Evolutionary conservation across 2,888 invertebrate genomes (phyloP), one percentile per base, ranked within the genome.

Genomic region (Nysson spinosus): DNA sequence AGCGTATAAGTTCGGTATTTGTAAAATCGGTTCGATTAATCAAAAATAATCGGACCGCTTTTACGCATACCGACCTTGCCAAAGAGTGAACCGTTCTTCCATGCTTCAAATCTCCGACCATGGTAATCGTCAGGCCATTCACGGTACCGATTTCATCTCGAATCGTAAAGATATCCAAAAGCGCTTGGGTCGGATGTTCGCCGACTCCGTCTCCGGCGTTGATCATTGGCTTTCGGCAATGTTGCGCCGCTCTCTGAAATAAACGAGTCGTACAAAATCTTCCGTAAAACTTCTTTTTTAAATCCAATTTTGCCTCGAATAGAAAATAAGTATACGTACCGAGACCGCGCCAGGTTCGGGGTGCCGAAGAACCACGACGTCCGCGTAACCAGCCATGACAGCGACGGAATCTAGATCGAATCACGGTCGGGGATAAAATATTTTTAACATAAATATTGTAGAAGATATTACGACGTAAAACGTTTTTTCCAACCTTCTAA

Each of bases 71-170:
- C 4, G 12, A 89, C 89, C 96, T 92, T 3, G 98, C 98, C 57
- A 99, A 89, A 0, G 99, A 99, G 88, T 99, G 99, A 0, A 99
- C 99, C 1, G 99, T 99, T 28, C 99, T 91, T 0, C 99, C 99
- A 87, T 99, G 95, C 87, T 97, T 98, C 75, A 99, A 89, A 88
- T 99, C 99, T 3, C 99, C 99, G 14, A 99, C 98, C 93, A 99
- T 94, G 0, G 99, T 99, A 49, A 99, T 97, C 0, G 96, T 98
- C 6, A 99, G 90, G 0, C 97, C 97, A 85, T 99, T 99, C 0
- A 99, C 98, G 0, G 99, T 99, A 75, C 99, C 99, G 65, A 99
- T 96, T 89, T 99, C 99, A 88, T 99, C 98, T 68, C 99, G 91
- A 78, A 99, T 99, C 3, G 99, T 99, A 84, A 98, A 99, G 2